Evolutionary conservation across 53 echinoderm and acorn worm species (phyloP), one percentile per base, ranked within the genome.

Genomic region (Crossaster papposus): DNA sequence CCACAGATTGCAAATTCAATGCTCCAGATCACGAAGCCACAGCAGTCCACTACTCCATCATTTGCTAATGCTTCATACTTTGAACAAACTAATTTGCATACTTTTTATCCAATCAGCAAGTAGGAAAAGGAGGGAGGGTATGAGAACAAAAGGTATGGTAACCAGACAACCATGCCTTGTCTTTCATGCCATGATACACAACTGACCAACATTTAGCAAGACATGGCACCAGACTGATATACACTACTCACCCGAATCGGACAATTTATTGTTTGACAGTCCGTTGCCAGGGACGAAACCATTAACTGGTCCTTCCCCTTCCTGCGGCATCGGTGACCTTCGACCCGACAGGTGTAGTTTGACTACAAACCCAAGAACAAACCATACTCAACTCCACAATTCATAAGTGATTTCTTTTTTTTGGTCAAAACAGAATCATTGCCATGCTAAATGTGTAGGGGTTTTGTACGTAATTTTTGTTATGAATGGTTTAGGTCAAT

Each of bases 281-380:
- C 58, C 50, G 72, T 89, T 83, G 74, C 83, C 71, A 54, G 81
- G 89, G 79, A 92, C 64, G 65, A 83, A 83, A 51, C 92, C 92
- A 92, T 92, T 92, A 36, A 89, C 84, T 78, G 89, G 65, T 30
- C 72, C 83, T 51, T 92, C 92, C 76, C 77, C 77, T 78, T 92
- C 92, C 71, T 75, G 81, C 24, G 92, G 63, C 74, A 90, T 68
- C 36, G 92, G 92, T 44, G 92, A 92, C 83, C 90, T 92, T 68
- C 79, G 36, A 83, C 89, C 92, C 28, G 81, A 30, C 62, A 81
- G 80, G 35, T 51, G 78, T 51, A 17, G 55, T 58, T 85, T 85
- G 85, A 73, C 85, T 85, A 85, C 72, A 85, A 83, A 85, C 15
- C 50, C 31, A 38, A 65, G 31, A 85, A 71, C 83, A 83, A 54